phyloP scores from a whole-genome alignment of 1,140 invertebrate genomes.

The Eubasilissa regina region DNA sequence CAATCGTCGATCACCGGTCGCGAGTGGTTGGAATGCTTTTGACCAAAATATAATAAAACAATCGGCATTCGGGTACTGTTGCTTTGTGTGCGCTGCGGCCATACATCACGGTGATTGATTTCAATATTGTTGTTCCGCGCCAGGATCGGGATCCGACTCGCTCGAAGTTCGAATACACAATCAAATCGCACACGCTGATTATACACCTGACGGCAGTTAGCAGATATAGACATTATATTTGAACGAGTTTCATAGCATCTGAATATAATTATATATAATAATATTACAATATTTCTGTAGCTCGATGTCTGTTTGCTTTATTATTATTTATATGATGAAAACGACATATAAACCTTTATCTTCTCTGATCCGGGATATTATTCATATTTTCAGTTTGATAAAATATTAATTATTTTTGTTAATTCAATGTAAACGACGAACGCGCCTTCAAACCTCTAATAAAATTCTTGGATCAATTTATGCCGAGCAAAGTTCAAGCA shows the following conservation, averaged over 20 bases:
- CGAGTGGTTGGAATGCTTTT: conserved; percentile 2
- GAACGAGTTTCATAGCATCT: conserved; percentile 9
- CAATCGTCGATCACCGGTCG: background rate
- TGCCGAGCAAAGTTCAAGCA: conserved; percentile 10
- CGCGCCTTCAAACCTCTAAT: too few species aligned
- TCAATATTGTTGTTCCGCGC: conserved; percentile 9
- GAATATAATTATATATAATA: background rate
- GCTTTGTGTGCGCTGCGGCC: background rate
- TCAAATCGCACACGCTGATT: conserved; percentile 7
- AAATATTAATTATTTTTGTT: too few species aligned
- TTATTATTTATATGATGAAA: too few species aligned
- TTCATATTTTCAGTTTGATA: too few species aligned
- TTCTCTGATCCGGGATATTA: too few species aligned
- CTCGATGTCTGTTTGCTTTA: too few species aligned
- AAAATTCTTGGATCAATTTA: background rate
- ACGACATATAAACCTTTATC: too few species aligned
- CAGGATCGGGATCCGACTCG: background rate
- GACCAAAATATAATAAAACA: conserved; percentile 33
- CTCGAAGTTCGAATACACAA: background rate
- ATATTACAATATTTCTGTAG: too few species aligned
- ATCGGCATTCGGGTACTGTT: background rate
- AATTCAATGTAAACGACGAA: too few species aligned
- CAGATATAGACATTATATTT: conserved; percentile 34
- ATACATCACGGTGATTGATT: conserved; percentile 31
- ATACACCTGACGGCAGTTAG: conserved; percentile 21